Percentiles rank a stretch among this genome's conserved stretches.
These are phyloP conservation scores for Oryctes rhinoceros DNA, from an alignment of 1,140 invertebrate species.

Conservation along the genomic window DNA sequence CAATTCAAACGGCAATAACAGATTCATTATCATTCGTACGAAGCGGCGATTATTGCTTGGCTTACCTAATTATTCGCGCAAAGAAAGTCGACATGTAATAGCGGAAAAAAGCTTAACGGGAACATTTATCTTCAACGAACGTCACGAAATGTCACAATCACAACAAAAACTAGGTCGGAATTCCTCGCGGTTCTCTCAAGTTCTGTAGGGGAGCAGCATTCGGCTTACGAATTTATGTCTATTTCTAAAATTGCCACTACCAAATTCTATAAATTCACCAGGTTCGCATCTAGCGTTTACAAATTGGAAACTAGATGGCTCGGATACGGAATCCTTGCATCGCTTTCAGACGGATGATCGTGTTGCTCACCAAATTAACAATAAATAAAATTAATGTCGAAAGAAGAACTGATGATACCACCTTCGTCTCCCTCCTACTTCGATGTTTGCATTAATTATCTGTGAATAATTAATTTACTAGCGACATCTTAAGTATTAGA, in stretches of 20 bases:
- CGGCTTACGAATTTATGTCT: not conserved
- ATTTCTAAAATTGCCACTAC: constrained; percentile 6
- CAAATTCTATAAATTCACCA: not conserved
- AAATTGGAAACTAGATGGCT: constrained; percentile 38
- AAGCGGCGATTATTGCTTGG: not conserved
- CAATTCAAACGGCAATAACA: no score
- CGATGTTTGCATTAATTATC: not conserved
- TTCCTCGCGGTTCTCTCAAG: constrained; percentile 21
- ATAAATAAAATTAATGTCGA: constrained; percentile 10
- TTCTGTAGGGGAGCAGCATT: not conserved
- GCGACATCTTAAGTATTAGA: constrained; percentile 4
- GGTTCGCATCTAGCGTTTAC: not conserved
- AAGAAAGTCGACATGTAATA: constrained; percentile 1
- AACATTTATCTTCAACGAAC: constrained; percentile 39
- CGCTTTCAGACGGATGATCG: not conserved
- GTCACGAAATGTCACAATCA: constrained; percentile 32
- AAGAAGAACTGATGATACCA: not conserved
- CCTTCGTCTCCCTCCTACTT: not conserved
- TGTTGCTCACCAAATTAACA: not conserved
- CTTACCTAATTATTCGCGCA: constrained; percentile 39
- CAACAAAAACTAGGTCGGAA: constrained; percentile 39
- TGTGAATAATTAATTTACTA: not conserved
- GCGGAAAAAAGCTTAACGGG: constrained; percentile 37
- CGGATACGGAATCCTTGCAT: not conserved
- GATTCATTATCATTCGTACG: not conserved